Evolutionary conservation across 2,888 invertebrate genomes (phyloP).

Genomic region (Spilarctia lutea): DNA sequence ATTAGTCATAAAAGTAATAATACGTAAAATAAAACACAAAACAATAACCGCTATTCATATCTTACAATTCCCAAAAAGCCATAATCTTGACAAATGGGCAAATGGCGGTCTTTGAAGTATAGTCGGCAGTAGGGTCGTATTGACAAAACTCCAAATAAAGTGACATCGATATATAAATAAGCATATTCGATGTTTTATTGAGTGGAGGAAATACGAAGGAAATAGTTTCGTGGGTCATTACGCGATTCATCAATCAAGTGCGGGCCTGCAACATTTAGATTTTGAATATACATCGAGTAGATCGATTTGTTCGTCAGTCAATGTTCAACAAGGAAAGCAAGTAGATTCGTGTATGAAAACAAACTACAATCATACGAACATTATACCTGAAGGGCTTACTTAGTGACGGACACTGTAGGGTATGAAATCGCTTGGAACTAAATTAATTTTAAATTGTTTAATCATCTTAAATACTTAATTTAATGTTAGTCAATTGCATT

Average conservation of each 20-base stretch:
- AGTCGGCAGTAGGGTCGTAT: constrained; percentile 78
- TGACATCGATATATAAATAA: constrained; percentile 82
- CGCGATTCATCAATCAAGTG: constrained; percentile 82
- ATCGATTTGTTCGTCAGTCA: constrained; percentile 58
- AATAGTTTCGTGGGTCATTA: constrained; percentile 85
- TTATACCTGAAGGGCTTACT: constrained; percentile 25
- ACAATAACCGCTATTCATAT: constrained; percentile 84
- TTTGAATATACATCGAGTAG: constrained; percentile 58
- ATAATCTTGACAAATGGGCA: constrained; percentile 86
- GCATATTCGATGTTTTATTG: constrained; percentile 85
- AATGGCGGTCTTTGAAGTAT: constrained; percentile 83
- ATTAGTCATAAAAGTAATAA: constrained; percentile 21
- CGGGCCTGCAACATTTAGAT: constrained; percentile 65
- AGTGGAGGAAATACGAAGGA: constrained; percentile 85
- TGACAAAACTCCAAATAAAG: constrained; percentile 84
- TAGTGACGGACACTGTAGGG: constrained; percentile 20
- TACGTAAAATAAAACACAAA: constrained; percentile 76
- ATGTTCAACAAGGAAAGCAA: constrained; percentile 5
- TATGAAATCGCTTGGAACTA: not conserved
- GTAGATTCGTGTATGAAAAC: not conserved
- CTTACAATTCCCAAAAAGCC: constrained; percentile 78
- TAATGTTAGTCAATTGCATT: too few relatives aligned
- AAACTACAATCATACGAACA: not conserved
- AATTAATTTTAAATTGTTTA: too few relatives aligned
- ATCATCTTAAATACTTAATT: too few relatives aligned